Percentiles rank a stretch among this genome's conserved stretches.
Evolutionary conservation across 2,113 vertebrate genomes (phyloP).

Genomic region (Tichodroma muraria): DNA sequence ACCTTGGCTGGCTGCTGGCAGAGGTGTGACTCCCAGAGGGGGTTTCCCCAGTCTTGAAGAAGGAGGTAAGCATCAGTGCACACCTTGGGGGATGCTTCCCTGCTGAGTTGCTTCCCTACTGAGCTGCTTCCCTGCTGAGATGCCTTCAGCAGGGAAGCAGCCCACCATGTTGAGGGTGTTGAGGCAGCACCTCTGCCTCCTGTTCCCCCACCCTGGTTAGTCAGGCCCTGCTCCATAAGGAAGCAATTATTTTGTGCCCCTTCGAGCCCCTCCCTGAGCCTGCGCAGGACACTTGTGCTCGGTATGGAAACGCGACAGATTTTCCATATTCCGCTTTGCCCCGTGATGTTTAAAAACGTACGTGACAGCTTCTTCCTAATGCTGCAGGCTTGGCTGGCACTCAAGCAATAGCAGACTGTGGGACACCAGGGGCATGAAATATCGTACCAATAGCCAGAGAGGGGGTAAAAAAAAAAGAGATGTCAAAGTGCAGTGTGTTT

Average conservation of each 20-base stretch:
- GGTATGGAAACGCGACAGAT: conserved; percentile 16
- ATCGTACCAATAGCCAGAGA: not conserved
- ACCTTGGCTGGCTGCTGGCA: not conserved
- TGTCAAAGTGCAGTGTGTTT: conserved; percentile 32
- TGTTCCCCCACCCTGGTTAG: not conserved
- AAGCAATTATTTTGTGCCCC: conserved; percentile 52
- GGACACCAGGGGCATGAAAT: conserved; percentile 30
- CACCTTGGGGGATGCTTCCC: accelerated
- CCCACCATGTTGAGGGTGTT: accelerated
- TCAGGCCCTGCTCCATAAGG: conserved; percentile 33
- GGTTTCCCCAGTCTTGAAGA: not conserved
- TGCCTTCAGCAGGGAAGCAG: not conserved
- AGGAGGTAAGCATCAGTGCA: not conserved
- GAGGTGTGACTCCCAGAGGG: not conserved
- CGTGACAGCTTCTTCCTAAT: conserved; percentile 28
- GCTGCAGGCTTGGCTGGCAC: conserved; percentile 36
- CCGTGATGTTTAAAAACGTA: conserved; percentile 45
- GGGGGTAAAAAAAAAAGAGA: not conserved
- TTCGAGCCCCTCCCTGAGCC: conserved; percentile 23
- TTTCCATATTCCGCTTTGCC: conserved; percentile 56
- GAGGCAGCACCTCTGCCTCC: not conserved
- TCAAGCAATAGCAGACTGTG: not conserved
- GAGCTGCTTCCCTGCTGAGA: too few relatives aligned
- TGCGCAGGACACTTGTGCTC: not conserved
- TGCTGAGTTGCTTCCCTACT: too few relatives aligned